Evolutionary conservation across 2,888 invertebrate genomes (phyloP), one percentile per base, ranked within the genome.

Genomic region (Acronicta psi): DNA sequence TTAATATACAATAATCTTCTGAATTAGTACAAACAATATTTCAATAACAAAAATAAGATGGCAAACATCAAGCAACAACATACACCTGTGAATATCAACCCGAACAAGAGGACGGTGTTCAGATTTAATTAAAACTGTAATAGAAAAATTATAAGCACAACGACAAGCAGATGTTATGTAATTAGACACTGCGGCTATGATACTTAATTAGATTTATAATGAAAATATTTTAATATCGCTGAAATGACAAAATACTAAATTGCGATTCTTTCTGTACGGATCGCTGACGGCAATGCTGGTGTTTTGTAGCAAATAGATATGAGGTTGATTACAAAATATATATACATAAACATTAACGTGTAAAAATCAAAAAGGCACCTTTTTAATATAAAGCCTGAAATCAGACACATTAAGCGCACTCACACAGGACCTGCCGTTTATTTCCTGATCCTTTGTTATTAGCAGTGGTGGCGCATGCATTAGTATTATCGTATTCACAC

Each of bases 121-220:
- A 31, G n/a, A 31, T n/a, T 31, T 31, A 31, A 31, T 31, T 34
- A 34, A n/a, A 34, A 34, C 34, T 34, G 34, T n/a, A 34, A 34
- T 7, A 34, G n/a, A n/a, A 34, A 34, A n/a, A 34, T n/a, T 5
- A 34, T n/a, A 34, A 34, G n/a, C 34, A 34, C 34, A 34, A 11
- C 2, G 29, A 29, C 29, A 3, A 11, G 29, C 34, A 34, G 34
- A 34, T 34, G 7, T 34, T 34, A 29, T n/a, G n/a, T 34, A n/a
- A 34, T 34, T 34, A 4, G n/a, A 34, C n/a, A 34, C 34, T 34
- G 7, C n/a, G 34, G 34, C 34, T 34, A n/a, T 34, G n/a, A n/a
- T n/a, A 34, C 7, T n/a, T n/a, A n/a, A 34, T n/a, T 7, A 34
- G 13, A n/a, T 34, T 34, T 34, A 1, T 34, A 34, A 34, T 34